Evolutionary conservation across 2,888 invertebrate species (phyloP), one percentile per base, ranked within the genome.

Genomic region (Cephus pygmeus): DNA sequence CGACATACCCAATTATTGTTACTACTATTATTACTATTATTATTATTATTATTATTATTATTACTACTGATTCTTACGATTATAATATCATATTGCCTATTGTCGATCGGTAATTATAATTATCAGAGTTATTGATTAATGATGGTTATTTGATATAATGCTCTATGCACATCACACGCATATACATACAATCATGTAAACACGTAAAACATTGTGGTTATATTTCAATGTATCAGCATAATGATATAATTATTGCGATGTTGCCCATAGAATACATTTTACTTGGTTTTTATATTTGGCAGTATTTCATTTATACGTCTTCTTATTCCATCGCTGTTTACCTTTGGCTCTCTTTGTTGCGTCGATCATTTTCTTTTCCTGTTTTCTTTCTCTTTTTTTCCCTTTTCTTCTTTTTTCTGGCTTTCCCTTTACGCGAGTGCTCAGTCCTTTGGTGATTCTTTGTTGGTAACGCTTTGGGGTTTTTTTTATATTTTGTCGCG

Each of bases 191-290:
- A 86, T 83, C 87, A 87, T 88, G 85, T 87, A 87, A 85, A 85
- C 86, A 84, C 82, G 82, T 83, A 85, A 40, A 85, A 85, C 83
- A 88, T 88, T 90, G 87, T 89, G 88, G 88, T 89, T 90, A 89
- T 89, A 89, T 89, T 90, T 91, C 88, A 90, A 87, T 91, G 90
- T 91, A 91, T 90, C 89, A 89, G 88, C 88, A 90, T 90, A 90
- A 90, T 89, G 88, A 87, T 89, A 90, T 89, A 84, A 90, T 88
- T 89, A 89, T 86, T 86, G 88, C 86, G 88, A 90, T 91, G 90
- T 91, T 91, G 90, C 90, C 89, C 89, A 90, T 91, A 90, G 89
- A 90, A 90, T 91, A 91, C 89, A 91, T 91, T 91, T 90, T 91
- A 91, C 90, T 91, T 91, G 90, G 89, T 91, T 91, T 91, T 91